Percentiles rank a stretch among this genome's conserved stretches.
Evolutionary conservation across 2,113 vertebrate species (phyloP).

Genomic region (Lichenostomus cassidix): DNA sequence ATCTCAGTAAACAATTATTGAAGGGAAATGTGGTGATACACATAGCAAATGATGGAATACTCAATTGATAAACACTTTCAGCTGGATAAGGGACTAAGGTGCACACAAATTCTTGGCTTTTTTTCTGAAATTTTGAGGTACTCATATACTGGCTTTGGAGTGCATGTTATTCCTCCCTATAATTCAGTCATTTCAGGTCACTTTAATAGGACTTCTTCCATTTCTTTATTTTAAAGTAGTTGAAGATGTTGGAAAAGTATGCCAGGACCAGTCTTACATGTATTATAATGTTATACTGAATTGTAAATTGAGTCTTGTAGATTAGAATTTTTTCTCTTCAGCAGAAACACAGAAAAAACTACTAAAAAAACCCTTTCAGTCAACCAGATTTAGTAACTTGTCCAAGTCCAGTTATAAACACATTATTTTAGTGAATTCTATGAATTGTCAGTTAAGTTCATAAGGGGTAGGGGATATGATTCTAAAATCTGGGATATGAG

Average conservation of each 20-base stretch:
- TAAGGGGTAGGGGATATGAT: background rate
- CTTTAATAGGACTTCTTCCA: background rate
- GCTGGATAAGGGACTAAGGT: background rate
- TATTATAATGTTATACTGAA: background rate
- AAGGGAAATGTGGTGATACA: background rate
- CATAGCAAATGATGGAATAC: background rate
- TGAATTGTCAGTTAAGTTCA: background rate
- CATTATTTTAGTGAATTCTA: background rate
- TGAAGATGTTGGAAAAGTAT: background rate
- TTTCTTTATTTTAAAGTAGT: background rate
- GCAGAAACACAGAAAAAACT: background rate
- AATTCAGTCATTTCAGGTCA: background rate
- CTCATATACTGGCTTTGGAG: background rate
- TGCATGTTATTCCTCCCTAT: background rate
- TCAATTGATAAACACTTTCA: background rate
- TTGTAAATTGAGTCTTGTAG: background rate
- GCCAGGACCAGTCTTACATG: background rate
- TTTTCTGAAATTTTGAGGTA: background rate
- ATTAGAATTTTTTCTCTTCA: background rate
- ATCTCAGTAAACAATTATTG: conserved; percentile 38
- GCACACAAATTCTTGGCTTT: background rate
- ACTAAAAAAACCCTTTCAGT: background rate
- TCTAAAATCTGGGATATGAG: background rate
- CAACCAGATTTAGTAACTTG: conserved; percentile 8
- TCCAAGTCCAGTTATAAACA: background rate